Percentiles rank a stretch among this genome's conserved stretches.
These are phyloP conservation scores for Diorhabda elongata DNA, from an alignment of 1,140 invertebrate species.

Conservation along the genomic window DNA sequence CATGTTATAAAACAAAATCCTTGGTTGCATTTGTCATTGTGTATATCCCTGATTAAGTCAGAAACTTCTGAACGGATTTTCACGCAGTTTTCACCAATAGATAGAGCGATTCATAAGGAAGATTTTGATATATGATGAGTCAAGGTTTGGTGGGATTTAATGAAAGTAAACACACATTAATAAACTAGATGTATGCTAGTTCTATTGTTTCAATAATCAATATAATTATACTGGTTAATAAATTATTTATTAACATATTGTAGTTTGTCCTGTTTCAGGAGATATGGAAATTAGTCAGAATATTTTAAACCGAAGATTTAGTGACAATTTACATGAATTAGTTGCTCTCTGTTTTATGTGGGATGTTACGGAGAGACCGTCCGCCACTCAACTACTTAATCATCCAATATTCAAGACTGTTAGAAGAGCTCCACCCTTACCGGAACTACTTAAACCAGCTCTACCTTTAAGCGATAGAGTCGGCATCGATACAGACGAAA, in stretches of 20 bases:
- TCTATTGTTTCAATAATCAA: too few species aligned
- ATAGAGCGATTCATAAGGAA: too few species aligned
- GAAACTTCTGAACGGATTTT: too few species aligned
- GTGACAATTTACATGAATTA: conserved; percentile 70
- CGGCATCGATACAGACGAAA: conserved; percentile 45
- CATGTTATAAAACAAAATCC: too few species aligned
- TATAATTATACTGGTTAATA: too few species aligned
- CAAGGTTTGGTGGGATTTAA: too few species aligned
- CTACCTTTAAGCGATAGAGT: conserved; percentile 51
- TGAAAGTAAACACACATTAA: too few species aligned
- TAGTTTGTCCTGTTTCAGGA: conserved; percentile 25
- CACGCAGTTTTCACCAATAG: too few species aligned
- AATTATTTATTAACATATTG: neutral
- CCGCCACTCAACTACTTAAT: conserved; percentile 59
- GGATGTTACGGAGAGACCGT: conserved; percentile 61
- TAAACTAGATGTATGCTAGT: too few species aligned
- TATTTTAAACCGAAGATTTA: conserved; percentile 58
- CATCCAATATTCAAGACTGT: conserved; percentile 75
- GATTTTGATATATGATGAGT: too few species aligned
- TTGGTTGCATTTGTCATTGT: too few species aligned
- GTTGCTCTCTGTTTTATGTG: conserved; percentile 66
- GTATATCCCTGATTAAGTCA: too few species aligned
- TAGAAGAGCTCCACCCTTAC: conserved; percentile 45
- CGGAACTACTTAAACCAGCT: conserved; percentile 52
- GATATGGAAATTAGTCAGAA: conserved; percentile 37